phyloP scores from a whole-genome alignment of 1,140 invertebrate genomes.

The Pentalonia nigronervosa region DNA sequence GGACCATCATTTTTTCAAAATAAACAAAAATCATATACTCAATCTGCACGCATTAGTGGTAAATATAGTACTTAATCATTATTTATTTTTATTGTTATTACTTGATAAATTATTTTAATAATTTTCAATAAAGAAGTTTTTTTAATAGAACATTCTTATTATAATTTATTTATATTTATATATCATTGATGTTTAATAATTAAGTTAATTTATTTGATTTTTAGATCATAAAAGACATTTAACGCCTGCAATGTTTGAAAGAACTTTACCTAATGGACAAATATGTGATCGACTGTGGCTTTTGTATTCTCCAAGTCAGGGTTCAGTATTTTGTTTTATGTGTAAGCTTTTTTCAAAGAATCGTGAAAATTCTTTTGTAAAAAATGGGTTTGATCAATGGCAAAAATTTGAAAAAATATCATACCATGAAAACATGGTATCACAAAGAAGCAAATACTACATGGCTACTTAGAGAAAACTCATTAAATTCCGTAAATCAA shows the following conservation, averaged over 20 bases:
- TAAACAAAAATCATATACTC: conserved; percentile 29
- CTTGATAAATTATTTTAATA: conserved; percentile 10
- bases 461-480: conserved; percentile 14
- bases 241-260: conserved; percentile 6
- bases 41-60: conserved; percentile 26
- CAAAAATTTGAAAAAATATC: conserved; percentile 23
- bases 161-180: conserved; percentile 25
- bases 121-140: conserved; percentile 7
- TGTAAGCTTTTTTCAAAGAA: conserved; percentile 25
- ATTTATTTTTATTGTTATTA: conserved; percentile 30
- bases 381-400: conserved; percentile 19
- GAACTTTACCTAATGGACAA: conserved; percentile 24
- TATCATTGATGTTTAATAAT: conserved; percentile 27
- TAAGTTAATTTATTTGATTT: conserved; percentile 33
- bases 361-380: conserved; percentile 16
- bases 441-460: conserved; percentile 23
- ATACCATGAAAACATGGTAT: conserved; percentile 21
- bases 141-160: conserved; percentile 28
- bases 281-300: conserved; percentile 19
- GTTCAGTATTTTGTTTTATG: conserved; percentile 25
- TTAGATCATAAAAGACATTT: conserved; percentile 32
- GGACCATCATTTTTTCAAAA: conserved; percentile 28
- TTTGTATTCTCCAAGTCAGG: conserved; percentile 19
- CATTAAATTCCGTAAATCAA: conserved; percentile 25
- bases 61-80: conserved; percentile 29